Evolutionary conservation across 2,113 vertebrate species (phyloP).

Genomic region (Solenodon paradoxus): DNA sequence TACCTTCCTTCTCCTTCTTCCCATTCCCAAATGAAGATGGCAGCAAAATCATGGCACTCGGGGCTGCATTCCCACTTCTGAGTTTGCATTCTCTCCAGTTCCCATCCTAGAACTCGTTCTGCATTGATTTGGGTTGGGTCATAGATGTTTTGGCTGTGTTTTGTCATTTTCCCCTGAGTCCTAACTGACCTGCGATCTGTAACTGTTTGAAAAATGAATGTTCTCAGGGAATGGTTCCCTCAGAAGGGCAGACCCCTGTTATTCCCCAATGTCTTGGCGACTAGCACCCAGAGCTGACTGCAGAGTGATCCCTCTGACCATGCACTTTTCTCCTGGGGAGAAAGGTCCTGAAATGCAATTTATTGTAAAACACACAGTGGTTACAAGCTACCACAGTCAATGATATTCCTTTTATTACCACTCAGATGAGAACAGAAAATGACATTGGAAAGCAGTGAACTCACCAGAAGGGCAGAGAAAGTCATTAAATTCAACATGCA

Average conservation of each 20-base stretch:
- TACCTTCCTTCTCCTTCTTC: background rate
- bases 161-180: background rate
- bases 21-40: background rate
- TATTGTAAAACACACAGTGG: slow-evolving; percentile 86
- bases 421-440: slow-evolving; percentile 86
- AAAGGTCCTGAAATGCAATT: slow-evolving; percentile 83
- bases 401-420: slow-evolving; percentile 86
- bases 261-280: slow-evolving; percentile 50
- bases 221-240: slow-evolving; percentile 23
- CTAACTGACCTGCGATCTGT: slow-evolving; percentile 59
- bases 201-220: slow-evolving; percentile 68
- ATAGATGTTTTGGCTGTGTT: background rate
- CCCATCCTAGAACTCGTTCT: background rate
- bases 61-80: background rate
- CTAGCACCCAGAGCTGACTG: slow-evolving; percentile 61
- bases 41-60: background rate
- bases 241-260: slow-evolving; percentile 58
- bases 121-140: background rate
- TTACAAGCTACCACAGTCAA: slow-evolving; percentile 81
- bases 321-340: slow-evolving; percentile 77
- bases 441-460: slow-evolving; percentile 86
- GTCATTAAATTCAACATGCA: slow-evolving; percentile 85
- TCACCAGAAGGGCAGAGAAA: slow-evolving; percentile 86
- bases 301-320: slow-evolving; percentile 75
- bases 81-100: background rate